Percentiles rank a stretch among this genome's conserved stretches.
Conservation (phyloP, 2,113 vertebrate species). For the Notechis scutatus region DNA sequence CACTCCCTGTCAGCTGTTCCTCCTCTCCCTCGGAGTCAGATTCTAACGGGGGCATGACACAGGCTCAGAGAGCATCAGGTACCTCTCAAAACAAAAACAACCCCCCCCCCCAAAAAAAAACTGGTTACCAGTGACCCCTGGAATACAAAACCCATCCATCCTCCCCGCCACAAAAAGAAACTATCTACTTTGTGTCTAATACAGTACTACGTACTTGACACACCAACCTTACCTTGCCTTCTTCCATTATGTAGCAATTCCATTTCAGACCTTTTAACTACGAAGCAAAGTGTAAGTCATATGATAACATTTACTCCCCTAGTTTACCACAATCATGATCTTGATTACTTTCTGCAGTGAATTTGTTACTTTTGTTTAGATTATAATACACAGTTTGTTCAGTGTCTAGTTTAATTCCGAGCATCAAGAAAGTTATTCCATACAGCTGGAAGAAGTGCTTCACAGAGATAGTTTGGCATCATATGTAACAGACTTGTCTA, state of each 20-base stretch:
- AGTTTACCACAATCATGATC: not conserved
- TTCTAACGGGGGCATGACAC: too few species aligned
- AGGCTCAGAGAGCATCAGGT: not conserved
- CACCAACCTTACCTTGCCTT: not conserved
- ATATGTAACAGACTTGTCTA: not conserved
- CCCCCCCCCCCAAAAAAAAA: not conserved
- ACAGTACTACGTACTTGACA: not conserved
- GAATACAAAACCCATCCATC: not conserved
- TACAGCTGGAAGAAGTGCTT: not conserved
- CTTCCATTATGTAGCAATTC: not conserved
- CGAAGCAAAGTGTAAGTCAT: not conserved
- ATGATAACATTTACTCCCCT: not conserved
- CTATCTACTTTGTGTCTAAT: not conserved
- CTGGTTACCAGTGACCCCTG: not conserved
- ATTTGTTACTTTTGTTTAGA: not conserved
- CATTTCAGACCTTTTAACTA: not conserved
- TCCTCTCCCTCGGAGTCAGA: too few species aligned
- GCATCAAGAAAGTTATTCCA: not conserved
- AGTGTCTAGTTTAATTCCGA: not conserved
- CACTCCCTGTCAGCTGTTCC: too few species aligned
- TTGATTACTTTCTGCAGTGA: not conserved
- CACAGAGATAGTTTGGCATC: not conserved
- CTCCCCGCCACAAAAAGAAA: not conserved
- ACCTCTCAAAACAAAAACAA: not conserved
- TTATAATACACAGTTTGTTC: not conserved